Evolutionary conservation across 2,797 vertebrate genomes (phyloP).

Genomic region (Oryzias sinensis): DNA sequence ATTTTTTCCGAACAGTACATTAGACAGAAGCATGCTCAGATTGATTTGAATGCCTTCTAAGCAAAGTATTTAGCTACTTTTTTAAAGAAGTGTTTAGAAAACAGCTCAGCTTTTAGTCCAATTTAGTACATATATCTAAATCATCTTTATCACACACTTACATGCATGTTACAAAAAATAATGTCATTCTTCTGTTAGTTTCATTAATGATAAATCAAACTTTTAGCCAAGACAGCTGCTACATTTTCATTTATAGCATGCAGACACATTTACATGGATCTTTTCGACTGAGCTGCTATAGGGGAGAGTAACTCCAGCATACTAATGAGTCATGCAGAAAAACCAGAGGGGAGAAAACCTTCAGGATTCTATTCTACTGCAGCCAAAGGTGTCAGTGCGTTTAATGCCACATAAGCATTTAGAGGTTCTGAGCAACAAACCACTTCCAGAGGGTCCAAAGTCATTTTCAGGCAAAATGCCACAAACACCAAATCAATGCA

Average conservation of each 20-base stretch:
- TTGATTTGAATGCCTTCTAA: background rate
- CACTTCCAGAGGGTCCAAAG: slow-evolving; percentile 27
- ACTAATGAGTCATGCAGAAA: slow-evolving; percentile 27
- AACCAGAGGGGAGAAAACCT: slow-evolving; percentile 10
- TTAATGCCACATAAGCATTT: slow-evolving; percentile 46
- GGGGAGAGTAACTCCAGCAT: slow-evolving; percentile 8
- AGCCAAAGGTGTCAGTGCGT: slow-evolving; percentile 37
- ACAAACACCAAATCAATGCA: background rate
- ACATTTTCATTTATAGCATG: slow-evolving; percentile 5
- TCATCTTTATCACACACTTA: too few relatives aligned
- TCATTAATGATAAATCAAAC: too few relatives aligned
- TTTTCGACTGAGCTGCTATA: background rate
- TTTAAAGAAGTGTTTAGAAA: too few relatives aligned
- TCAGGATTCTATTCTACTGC: slow-evolving; percentile 37
- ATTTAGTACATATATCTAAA: too few relatives aligned
- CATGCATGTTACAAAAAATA: too few relatives aligned
- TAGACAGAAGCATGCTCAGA: background rate
- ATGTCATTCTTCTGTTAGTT: too few relatives aligned
- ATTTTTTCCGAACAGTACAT: background rate
- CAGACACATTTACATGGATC: slow-evolving; percentile 1
- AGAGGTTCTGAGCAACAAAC: slow-evolving; percentile 29
- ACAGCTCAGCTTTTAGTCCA: too few relatives aligned
- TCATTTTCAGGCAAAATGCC: slow-evolving; percentile 42
- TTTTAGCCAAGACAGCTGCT: background rate
- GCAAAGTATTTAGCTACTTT: too few relatives aligned